Conservation (phyloP, 2,888 invertebrate species). For the Nomada goodeniana region DNA sequence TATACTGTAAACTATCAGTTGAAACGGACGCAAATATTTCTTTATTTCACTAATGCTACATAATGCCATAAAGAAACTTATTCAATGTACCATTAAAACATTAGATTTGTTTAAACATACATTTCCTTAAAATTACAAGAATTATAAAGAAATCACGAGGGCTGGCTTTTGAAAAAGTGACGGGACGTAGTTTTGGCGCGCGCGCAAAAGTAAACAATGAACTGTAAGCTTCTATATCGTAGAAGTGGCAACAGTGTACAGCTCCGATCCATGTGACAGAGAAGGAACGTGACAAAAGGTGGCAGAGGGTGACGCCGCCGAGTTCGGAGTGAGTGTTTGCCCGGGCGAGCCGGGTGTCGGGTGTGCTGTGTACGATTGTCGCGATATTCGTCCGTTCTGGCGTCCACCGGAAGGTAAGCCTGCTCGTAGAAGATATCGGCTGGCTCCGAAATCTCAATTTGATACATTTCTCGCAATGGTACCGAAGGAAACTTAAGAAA, state of each 20-base stretch:
- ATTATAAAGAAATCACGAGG: not conserved
- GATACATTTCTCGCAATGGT: slow-evolving; percentile 33
- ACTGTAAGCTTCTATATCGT: slow-evolving; percentile 47
- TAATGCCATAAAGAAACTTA: too few relatives aligned
- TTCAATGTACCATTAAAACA: too few relatives aligned
- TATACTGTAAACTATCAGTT: too few relatives aligned
- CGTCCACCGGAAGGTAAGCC: slow-evolving; percentile 70
- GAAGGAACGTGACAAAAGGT: slow-evolving; percentile 83
- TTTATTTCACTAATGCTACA: too few relatives aligned
- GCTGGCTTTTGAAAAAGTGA: slow-evolving; percentile 44
- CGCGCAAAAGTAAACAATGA: slow-evolving; percentile 76
- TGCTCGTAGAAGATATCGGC: slow-evolving; percentile 37
- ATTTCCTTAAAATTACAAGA: too few relatives aligned
- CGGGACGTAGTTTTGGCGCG: slow-evolving; percentile 67
- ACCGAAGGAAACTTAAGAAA: slow-evolving; percentile 43
- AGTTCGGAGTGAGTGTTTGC: slow-evolving; percentile 81
- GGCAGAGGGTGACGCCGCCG: slow-evolving; percentile 82
- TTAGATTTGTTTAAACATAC: too few relatives aligned
- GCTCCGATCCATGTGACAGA: slow-evolving; percentile 83
- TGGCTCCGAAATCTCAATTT: slow-evolving; percentile 2
- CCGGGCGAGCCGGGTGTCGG: slow-evolving; percentile 82
- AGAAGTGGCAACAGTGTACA: slow-evolving; percentile 78
- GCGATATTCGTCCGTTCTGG: slow-evolving; percentile 69
- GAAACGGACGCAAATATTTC: too few relatives aligned
- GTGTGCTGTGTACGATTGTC: slow-evolving; percentile 71